Evolutionary conservation across 1,140 invertebrate genomes (phyloP).

Genomic region (Heliconius hermathena): DNA sequence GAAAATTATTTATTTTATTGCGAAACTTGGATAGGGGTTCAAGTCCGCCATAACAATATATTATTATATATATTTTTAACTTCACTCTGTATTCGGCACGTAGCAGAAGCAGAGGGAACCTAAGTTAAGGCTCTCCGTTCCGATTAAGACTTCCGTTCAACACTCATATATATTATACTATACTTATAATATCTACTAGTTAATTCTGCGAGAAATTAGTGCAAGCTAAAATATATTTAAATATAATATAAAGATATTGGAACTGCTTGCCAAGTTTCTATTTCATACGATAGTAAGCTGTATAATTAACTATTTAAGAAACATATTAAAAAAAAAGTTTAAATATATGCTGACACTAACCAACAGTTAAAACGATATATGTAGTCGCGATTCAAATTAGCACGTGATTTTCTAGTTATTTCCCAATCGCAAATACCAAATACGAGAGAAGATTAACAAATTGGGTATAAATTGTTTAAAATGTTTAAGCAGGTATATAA

Average conservation of each 20-base stretch:
- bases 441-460: conserved; percentile 38
- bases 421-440: conserved; percentile 16
- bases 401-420: conserved; percentile 19
- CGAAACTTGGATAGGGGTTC: no score
- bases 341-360: background rate
- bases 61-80: no score
- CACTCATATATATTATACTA: no score
- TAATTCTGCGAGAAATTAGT: background rate
- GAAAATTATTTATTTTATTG: no score
- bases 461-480: conserved; percentile 32
- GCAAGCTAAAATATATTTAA: background rate
- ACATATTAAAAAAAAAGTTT: background rate
- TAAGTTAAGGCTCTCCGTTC: no score
- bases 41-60: no score
- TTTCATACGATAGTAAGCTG: background rate
- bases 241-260: background rate
- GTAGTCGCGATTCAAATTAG: conserved; percentile 22
- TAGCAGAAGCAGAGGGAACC: no score
- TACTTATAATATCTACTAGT: background rate
- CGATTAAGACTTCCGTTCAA: no score
- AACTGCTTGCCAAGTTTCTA: background rate
- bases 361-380: conserved; percentile 4
- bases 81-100: no score
- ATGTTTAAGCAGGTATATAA: conserved; percentile 34
- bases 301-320: background rate